Evolutionary conservation across 2,113 vertebrate genomes (phyloP).

Genomic region (Apodemus speciosus): DNA sequence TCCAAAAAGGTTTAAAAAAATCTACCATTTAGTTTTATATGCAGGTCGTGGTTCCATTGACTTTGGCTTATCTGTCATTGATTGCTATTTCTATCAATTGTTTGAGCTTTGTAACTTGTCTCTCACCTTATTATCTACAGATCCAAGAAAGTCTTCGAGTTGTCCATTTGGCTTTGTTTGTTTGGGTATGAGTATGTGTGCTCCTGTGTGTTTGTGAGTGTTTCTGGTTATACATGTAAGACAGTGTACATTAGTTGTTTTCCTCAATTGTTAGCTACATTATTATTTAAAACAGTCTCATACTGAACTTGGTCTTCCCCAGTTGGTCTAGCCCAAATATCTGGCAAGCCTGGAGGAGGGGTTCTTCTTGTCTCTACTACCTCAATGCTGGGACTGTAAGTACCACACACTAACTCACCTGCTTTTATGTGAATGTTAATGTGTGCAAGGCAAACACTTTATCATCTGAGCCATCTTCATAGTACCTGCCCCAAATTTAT

Average conservation of each 20-base stretch:
- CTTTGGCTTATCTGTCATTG: background rate
- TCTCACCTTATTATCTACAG: background rate
- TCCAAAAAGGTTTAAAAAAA: background rate
- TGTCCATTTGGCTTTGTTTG: background rate
- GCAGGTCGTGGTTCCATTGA: background rate
- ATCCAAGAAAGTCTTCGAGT: background rate
- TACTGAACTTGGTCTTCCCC: background rate
- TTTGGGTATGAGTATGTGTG: background rate
- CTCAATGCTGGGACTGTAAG: too few species aligned
- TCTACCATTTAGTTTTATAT: background rate
- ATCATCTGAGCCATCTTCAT: background rate
- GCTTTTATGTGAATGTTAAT: background rate
- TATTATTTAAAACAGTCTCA: background rate
- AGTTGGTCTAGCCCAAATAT: background rate
- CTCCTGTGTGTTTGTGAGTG: background rate
- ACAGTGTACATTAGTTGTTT: background rate
- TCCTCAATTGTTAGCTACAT: background rate
- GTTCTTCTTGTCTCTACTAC: background rate
- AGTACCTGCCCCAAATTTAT: background rate
- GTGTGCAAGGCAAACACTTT: too few species aligned
- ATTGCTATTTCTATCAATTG: background rate
- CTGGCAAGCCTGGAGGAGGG: background rate
- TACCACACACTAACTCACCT: too few species aligned
- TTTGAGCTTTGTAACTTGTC: conserved; percentile 18
- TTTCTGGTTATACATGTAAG: background rate